Base-by-base conservation (phyloP, 2,888 invertebrate genomes). In the Stenurella melanura region DNA sequence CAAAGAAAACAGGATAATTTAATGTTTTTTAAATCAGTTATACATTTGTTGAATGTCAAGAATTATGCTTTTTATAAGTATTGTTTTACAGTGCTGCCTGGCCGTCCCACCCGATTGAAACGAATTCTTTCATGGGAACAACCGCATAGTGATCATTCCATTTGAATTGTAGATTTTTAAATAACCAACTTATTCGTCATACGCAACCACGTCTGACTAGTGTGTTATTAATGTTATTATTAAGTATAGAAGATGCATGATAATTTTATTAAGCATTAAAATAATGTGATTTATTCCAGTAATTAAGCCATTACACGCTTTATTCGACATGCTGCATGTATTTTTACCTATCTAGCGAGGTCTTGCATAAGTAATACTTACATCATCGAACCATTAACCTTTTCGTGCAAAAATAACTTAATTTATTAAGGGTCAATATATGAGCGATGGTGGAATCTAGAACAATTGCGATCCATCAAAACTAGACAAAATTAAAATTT, bases 151-250 rank as follows among this genome's bases (percentile, higher is more conserved):
- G 64, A 64, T 64, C 42, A 15, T 17, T 64, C 42, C 18, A 38
- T 64, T 64, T 64, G 21, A 64, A 64, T 64, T 64, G 64, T 42
- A 64, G 42, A 64, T 64, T 64, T 64, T 21, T 38, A 42, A 18
- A 42, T 64, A 64, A 34, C 61, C 61, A 11, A 61, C 12, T 26
- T 12, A 11, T 38, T 64, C 64, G 64, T 64, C 64, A 64, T 42
- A 42, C 21, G 21, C 18, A 10, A 15, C 18, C 7, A 15, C 15
- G 21, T 4, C 11, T 7, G n/a, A 38, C 17, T 17, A 18, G 17
- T 17, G 61, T 64, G 21, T 38, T 64, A 12, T 38, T 64, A 34
- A 19, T 64, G n/a, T n/a, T n/a, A n/a, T n/a, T n/a, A n/a, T n/a
- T n/a, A n/a, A n/a, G n/a, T n/a, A 42, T 17, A 42, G 19, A 64